Percentiles rank a stretch among this genome's conserved stretches.
Evolutionary conservation across 1,140 invertebrate species (phyloP).

Genomic region (Drosophila sp.): DNA sequence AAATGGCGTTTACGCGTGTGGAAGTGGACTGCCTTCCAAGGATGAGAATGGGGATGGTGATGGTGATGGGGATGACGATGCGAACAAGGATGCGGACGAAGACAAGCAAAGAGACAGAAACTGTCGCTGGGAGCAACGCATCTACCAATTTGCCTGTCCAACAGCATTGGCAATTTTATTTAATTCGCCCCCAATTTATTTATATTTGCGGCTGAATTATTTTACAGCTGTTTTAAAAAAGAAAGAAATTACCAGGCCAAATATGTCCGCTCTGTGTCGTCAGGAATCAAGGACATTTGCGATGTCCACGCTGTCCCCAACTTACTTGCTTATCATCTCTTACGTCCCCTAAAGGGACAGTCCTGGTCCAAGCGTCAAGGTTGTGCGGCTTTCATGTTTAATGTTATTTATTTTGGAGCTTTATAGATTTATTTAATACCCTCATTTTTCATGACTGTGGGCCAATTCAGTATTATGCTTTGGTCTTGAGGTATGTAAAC

Average conservation of each 20-base stretch:
- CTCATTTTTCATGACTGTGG: background rate
- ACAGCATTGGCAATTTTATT: constrained; percentile 64
- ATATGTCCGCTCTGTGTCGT: constrained; percentile 48
- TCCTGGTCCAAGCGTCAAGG: background rate
- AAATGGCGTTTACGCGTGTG: constrained; percentile 74
- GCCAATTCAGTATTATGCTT: background rate
- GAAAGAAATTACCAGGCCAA: constrained; percentile 18
- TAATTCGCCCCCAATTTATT: constrained; percentile 72
- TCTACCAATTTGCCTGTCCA: constrained; percentile 38
- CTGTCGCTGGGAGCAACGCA: constrained; percentile 1
- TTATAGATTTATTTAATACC: constrained; percentile 11
- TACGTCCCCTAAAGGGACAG: constrained; percentile 29
- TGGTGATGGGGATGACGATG: too few species aligned
- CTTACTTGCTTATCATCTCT: constrained; percentile 47
- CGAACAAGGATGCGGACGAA: background rate
- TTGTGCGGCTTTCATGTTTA: constrained; percentile 6
- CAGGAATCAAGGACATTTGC: constrained; percentile 63
- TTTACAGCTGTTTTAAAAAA: constrained; percentile 76
- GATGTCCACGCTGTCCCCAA: constrained; percentile 36
- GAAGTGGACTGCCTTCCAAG: constrained; percentile 22
- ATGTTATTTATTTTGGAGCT: constrained; percentile 23
- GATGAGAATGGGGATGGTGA: background rate
- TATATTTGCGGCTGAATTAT: constrained; percentile 79
- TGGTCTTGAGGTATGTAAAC: background rate
- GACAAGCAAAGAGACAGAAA: background rate